Base-by-base conservation (phyloP, 2,888 invertebrate genomes). In the Melipona bicolor region DNA sequence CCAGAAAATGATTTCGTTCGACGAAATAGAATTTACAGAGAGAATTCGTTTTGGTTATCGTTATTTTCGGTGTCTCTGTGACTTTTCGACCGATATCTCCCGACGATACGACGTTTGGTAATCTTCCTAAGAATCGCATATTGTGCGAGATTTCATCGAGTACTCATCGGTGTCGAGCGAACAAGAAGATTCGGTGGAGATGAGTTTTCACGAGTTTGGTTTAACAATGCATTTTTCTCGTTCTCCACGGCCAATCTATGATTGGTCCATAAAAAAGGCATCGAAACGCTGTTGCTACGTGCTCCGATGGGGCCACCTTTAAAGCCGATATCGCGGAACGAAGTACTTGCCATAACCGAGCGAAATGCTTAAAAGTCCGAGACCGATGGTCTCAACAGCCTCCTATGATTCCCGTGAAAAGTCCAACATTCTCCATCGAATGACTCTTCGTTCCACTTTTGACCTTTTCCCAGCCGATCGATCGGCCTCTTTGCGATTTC, bases 251-350 rank as follows among this genome's bases (percentile, higher is more conserved):
- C 64, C 27, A 27, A 27, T 27, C 27, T 27, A 27, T 1, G 69
- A 70, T 68, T 64, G 73, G 79, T 64, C 79, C 72, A 59, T 68
- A 69, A 62, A 69, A 65, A 77, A 50, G 49, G 50, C 43, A 69
- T 68, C 76, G 62, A 32, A 74, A 73, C 73, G 78, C 86, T 86
- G 83, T 85, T 87, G 80, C 86, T 87, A 83, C 83, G 85, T 81
- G 85, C 78, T n/a, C 61, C 83, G 74, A 84, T 74, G 77, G 68
- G 77, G 77, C 76, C 67, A 74, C 72, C 54, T 79, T 85, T 85
- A 85, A 85, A 85, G 85, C 84, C 75, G 85, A 85, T 81, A 81
- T 76, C 56, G 61, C 80, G 75, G 61, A 77, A 73, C 72, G 36
- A 54, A 52, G 50, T 73, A 73, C 61, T 77, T 59, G 32, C 77